A percentile compares a stretch with the other conserved stretches of the same genome.
These are phyloP conservation scores for Priocnemis perturbator DNA, from an alignment of 2,888 invertebrate species.

Conservation along the genomic window DNA sequence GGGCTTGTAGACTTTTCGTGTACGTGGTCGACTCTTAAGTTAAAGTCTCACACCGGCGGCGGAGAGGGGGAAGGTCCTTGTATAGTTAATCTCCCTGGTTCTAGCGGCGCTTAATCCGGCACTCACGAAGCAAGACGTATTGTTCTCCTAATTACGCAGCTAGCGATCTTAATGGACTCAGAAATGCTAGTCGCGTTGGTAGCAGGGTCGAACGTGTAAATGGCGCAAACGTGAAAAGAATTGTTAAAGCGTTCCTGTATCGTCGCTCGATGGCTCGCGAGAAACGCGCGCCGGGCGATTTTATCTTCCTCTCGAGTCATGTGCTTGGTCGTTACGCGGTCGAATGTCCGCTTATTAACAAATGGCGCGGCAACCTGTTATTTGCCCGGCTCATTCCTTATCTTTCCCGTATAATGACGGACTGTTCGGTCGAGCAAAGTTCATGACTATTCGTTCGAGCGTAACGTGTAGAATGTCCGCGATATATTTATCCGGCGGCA, in stretches of 20 bases:
- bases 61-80: slow-evolving; percentile 27
- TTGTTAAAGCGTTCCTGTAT: not conserved
- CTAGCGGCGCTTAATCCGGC: slow-evolving; percentile 37
- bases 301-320: too few relatives aligned
- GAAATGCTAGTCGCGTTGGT: slow-evolving; percentile 39
- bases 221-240: slow-evolving; percentile 37
- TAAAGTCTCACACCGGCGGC: slow-evolving; percentile 10
- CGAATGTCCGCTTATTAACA: too few relatives aligned
- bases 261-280: too few relatives aligned
- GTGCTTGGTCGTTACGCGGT: too few relatives aligned
- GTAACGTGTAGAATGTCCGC: too few relatives aligned
- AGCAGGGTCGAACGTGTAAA: slow-evolving; percentile 28
- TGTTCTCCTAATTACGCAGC: slow-evolving; percentile 43
- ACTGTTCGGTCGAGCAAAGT: too few relatives aligned
- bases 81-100: slow-evolving; percentile 40
- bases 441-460: too few relatives aligned
- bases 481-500: too few relatives aligned
- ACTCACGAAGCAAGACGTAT: slow-evolving; percentile 47
- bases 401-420: too few relatives aligned
- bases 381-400: too few relatives aligned
- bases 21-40: slow-evolving; percentile 45
- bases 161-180: slow-evolving; percentile 46
- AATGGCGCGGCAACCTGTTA: too few relatives aligned
- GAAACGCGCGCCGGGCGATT: too few relatives aligned
- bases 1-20: slow-evolving; percentile 9